These are phyloP conservation scores for Teleogryllus oceanicus DNA, from an alignment of 2,888 invertebrate genomes.

Conservation along the genomic window DNA sequence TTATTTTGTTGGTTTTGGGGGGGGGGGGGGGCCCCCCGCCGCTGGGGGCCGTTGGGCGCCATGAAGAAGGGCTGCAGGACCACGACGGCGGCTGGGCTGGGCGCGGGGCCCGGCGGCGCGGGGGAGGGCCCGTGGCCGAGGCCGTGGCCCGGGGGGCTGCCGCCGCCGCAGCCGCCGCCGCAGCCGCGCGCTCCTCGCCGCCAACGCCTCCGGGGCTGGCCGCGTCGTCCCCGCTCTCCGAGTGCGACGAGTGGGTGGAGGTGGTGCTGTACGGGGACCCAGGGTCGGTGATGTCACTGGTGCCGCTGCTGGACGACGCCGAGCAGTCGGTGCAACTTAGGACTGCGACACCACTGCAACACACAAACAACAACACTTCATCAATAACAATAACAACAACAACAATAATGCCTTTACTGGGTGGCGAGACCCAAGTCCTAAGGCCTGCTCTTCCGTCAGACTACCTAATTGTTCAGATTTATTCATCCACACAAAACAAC, in stretches of 20 bases:
- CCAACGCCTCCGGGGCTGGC: slow-evolving; percentile 57
- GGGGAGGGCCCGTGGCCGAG: slow-evolving; percentile 12
- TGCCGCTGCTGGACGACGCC: slow-evolving; percentile 49
- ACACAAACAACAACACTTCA: slow-evolving; percentile 41
- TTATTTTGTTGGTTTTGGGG: too few species aligned
- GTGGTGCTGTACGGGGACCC: slow-evolving; percentile 75
- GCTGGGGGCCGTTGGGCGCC: slow-evolving; percentile 31
- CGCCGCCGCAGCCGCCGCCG: slow-evolving; percentile 42
- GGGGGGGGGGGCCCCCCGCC: too few species aligned
- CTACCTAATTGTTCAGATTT: too few species aligned
- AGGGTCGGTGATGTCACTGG: slow-evolving; percentile 82
- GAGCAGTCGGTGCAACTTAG: slow-evolving; percentile 63
- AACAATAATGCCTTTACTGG: not conserved
- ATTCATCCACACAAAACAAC: too few species aligned
- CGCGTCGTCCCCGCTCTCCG: slow-evolving; percentile 44
- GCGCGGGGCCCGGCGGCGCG: not conserved
- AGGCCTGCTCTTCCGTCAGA: too few species aligned
- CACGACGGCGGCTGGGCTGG: slow-evolving; percentile 1
- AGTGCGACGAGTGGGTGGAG: slow-evolving; percentile 36
- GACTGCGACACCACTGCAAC: slow-evolving; percentile 78
- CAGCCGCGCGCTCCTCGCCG: slow-evolving; percentile 32
- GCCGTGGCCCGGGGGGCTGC: slow-evolving; percentile 28
- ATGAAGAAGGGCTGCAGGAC: slow-evolving; percentile 27
- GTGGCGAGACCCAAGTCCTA: too few species aligned
- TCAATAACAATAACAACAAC: not conserved